Percentiles rank a stretch among this genome's conserved stretches.
Evolutionary conservation across 2,113 vertebrate species (phyloP).

Genomic region (Malaclemys terrapin): DNA sequence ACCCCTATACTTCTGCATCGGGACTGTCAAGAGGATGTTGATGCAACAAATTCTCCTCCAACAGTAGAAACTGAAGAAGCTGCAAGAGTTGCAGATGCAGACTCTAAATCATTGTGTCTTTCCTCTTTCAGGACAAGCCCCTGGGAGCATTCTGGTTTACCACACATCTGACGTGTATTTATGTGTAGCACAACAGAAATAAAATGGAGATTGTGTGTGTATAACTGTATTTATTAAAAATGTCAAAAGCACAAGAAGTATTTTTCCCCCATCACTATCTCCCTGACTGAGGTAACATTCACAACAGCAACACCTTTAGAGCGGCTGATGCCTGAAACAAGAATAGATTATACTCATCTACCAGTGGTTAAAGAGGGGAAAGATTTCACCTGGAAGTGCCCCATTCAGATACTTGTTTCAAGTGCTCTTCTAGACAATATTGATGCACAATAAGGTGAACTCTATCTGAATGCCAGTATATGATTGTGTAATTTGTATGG

Average conservation of each 20-base stretch:
- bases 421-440: neutral
- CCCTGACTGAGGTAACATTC: neutral
- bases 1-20: neutral
- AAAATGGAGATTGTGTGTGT: slow-evolving; percentile 32
- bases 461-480: neutral
- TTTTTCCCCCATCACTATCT: neutral
- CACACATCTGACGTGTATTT: slow-evolving; percentile 65
- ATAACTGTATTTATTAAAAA: slow-evolving; percentile 58
- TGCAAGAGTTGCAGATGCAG: slow-evolving; percentile 63
- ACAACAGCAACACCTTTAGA: neutral
- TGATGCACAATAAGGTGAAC: neutral
- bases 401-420: neutral
- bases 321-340: neutral
- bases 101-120: slow-evolving; percentile 72
- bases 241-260: slow-evolving; percentile 18
- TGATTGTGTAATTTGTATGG: neutral
- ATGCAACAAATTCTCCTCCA: slow-evolving; percentile 33
- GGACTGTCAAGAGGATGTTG: neutral
- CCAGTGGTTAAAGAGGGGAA: neutral
- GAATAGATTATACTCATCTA: neutral
- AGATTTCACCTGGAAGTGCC: neutral
- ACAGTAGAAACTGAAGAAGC: slow-evolving; percentile 47
- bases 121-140: slow-evolving; percentile 71
- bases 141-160: slow-evolving; percentile 61
- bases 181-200: slow-evolving; percentile 50